Conservation (phyloP, 2,888 invertebrate species). For the Nemoura dubitans region DNA sequence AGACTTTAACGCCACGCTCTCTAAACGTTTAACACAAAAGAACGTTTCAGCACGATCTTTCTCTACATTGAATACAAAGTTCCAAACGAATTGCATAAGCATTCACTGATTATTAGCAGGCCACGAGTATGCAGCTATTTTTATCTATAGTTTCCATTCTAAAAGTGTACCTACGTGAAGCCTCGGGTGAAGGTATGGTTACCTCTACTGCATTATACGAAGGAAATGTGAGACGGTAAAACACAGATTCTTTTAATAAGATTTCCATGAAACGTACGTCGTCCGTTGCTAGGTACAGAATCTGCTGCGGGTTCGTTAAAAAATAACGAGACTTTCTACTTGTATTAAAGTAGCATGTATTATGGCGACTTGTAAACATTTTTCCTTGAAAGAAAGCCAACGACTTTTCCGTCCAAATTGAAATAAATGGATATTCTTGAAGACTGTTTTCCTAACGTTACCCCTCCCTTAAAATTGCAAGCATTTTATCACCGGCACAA, state of each 20-base stretch:
- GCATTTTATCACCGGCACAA: conserved; percentile 8
- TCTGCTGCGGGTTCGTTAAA: conserved; percentile 25
- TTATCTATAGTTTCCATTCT: not conserved
- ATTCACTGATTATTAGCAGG: not conserved
- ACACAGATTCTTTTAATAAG: conserved; percentile 31
- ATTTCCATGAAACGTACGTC: conserved; percentile 17
- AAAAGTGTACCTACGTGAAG: not conserved
- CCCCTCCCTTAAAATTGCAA: not conserved
- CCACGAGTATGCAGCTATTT: not conserved
- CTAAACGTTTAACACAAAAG: no score
- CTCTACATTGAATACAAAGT: no score
- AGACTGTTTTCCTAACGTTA: conserved; percentile 1
- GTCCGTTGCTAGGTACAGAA: not conserved
- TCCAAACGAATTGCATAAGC: not conserved
- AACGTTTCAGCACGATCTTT: no score
- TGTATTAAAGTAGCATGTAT: conserved; percentile 26
- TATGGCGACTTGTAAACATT: conserved; percentile 34
- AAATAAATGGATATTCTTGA: conserved; percentile 33
- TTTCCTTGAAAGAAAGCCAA: conserved; percentile 27
- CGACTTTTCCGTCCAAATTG: conserved; percentile 28
- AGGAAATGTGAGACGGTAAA: conserved; percentile 1
- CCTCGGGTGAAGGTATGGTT: not conserved
- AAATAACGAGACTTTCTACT: conserved; percentile 36
- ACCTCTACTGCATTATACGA: not conserved
- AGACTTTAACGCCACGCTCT: no score